phyloP scores from a whole-genome alignment of 2,113 vertebrate species.

The Campylorhamphus procurvoides region DNA sequence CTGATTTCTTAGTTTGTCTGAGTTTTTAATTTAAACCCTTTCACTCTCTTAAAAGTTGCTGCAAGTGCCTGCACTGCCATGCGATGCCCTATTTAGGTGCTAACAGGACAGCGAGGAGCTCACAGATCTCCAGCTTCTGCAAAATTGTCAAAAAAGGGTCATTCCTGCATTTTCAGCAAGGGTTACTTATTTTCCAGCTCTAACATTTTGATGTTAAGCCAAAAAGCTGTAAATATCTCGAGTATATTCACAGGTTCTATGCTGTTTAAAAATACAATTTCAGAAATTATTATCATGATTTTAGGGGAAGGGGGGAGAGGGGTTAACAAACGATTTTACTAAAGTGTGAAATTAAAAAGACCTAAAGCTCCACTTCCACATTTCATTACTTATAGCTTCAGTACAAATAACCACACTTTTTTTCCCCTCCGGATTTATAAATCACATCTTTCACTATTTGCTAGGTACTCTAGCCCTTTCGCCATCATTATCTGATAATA shows the following conservation, averaged over 20 bases:
- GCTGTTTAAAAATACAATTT: constrained; percentile 25
- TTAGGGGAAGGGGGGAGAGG: not conserved
- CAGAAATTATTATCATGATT: constrained; percentile 8
- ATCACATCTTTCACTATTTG: not conserved
- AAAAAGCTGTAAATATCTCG: not conserved
- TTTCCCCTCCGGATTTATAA: not conserved
- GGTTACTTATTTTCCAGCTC: constrained; percentile 49
- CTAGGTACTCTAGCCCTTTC: constrained; percentile 36
- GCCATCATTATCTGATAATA: constrained; percentile 52
- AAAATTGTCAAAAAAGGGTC: constrained; percentile 22
- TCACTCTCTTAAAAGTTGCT: constrained; percentile 28
- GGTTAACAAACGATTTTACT: constrained; percentile 39
- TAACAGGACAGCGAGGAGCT: not conserved
- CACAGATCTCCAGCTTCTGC: not conserved
- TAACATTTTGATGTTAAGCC: constrained; percentile 41
- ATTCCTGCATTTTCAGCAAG: constrained; percentile 33
- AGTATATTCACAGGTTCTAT: not conserved
- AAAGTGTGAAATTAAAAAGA: not conserved
- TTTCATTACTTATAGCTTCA: not conserved
- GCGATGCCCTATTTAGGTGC: constrained; percentile 34
- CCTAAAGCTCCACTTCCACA: not conserved
- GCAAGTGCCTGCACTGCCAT: constrained; percentile 16
- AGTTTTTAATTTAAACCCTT: constrained; percentile 38
- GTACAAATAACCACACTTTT: not conserved
- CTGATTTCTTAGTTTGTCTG: constrained; percentile 1